Conservation (phyloP, 2,113 vertebrate species). For the Aramus guarauna region DNA sequence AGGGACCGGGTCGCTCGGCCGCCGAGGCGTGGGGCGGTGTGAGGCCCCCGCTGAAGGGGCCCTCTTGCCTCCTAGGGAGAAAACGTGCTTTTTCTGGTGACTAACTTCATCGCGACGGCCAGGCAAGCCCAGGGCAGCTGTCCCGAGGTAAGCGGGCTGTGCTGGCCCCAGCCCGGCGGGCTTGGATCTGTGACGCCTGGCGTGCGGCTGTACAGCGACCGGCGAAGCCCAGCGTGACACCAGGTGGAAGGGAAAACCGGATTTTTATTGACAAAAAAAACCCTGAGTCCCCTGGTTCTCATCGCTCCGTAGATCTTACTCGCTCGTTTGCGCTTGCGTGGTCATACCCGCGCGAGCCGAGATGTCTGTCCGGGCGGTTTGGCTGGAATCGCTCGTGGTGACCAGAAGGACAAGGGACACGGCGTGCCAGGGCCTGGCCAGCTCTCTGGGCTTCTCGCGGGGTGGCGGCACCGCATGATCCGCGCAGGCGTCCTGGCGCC, state of each 20-base stretch:
- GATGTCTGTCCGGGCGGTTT: accelerated
- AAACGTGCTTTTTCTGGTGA: conserved; percentile 74
- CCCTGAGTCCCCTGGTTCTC: background rate
- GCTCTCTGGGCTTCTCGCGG: background rate
- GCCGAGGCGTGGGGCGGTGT: accelerated
- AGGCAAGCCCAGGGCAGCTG: conserved; percentile 72
- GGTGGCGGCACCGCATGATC: background rate
- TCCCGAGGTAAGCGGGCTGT: conserved; percentile 64
- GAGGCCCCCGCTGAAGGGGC: accelerated
- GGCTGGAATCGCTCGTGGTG: background rate
- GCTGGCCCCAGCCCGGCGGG: accelerated
- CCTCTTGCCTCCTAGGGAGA: conserved; percentile 63
- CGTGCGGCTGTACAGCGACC: too few species aligned
- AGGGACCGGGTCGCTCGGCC: background rate
- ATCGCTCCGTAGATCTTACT: accelerated
- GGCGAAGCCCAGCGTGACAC: background rate
- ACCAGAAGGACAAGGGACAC: background rate
- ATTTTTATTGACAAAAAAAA: background rate
- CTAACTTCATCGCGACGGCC: conserved; percentile 67
- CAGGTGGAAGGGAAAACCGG: background rate
- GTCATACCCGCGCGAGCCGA: background rate
- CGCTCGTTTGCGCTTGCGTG: background rate
- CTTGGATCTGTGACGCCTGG: accelerated
- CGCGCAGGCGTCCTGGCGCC: background rate
- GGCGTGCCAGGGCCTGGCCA: background rate